Evolutionary conservation across 1,140 invertebrate genomes (phyloP), one percentile per base, ranked within the genome.

Genomic region (Holcopasites calliopsidis): DNA sequence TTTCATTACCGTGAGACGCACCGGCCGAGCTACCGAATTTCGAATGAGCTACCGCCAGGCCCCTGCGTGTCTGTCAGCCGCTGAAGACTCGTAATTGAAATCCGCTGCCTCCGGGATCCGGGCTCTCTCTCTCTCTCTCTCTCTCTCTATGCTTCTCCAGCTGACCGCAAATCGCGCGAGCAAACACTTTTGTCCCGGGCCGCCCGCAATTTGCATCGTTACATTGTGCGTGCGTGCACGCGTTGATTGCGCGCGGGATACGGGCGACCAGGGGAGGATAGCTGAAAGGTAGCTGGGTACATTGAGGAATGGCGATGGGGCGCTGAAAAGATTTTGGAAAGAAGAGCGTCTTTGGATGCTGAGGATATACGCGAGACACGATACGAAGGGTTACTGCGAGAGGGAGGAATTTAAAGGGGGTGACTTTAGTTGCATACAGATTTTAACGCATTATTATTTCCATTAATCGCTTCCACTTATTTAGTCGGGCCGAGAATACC

Each of bases 11-110:
- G 81, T 76, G 86, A 87, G 86, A 86, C 85, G 86, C 85, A 86
- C 86, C 72, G 68, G 54, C 78, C 82, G 83, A 88, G 90, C 90
- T 92, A 92, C 90, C 90, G 90, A 91, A 92, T 92, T 92, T 90
- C 87, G 88, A 90, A 91, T 90, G 89, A 91, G 90, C 89, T 90
- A 89, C 89, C 83, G 83, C 70, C 73, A 42, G 10, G 38, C 55
- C 62, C 70, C 60, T 50, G 62, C 31, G 52, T 75, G 69, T 73
- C 82, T 74, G 77, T 82, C 80, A 83, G 80, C 47, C 54, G 66
- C 71, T 83, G 72, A 83, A 80, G 86, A 88, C 85, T 89, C 87
- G 84, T 91, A 90, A 92, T 92, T 92, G 90, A 92, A 92, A 92
- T 91, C 84, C 81, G 85, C 86, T 85, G 85, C 87, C 85, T 80